Evolutionary conservation across 2,888 invertebrate species (phyloP).

Genomic region (Capitulum mitella): DNA sequence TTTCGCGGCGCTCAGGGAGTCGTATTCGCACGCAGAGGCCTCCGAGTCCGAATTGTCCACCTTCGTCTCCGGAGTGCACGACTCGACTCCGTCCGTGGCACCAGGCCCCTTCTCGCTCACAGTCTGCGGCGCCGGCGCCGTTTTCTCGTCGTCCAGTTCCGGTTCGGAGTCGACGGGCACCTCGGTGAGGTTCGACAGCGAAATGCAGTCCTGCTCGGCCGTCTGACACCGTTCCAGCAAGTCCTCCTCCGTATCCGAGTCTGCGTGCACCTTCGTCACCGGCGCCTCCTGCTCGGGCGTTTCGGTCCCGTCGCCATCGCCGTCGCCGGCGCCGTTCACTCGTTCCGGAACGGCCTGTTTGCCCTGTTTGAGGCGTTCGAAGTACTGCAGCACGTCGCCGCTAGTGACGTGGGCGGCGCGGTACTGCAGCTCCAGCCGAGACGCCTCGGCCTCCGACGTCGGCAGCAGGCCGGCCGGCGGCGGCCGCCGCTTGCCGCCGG

Average conservation of each 20-base stretch:
- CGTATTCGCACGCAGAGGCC: neutral
- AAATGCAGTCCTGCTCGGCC: conserved; percentile 3
- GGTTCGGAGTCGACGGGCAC: neutral
- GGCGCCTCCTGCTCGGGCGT: too few relatives aligned
- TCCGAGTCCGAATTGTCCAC: neutral
- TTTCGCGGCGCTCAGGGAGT: neutral
- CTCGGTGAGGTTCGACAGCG: conserved; percentile 11
- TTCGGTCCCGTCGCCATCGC: too few relatives aligned
- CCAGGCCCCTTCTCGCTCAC: neutral
- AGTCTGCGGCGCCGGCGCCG: neutral
- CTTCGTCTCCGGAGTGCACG: neutral
- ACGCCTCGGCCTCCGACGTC: neutral
- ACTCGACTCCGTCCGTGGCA: neutral
- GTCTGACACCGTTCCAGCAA: neutral
- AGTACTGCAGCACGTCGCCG: conserved; percentile 10
- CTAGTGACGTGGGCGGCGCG: neutral
- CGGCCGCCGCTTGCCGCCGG: neutral
- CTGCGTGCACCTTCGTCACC: neutral
- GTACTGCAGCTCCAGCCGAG: neutral
- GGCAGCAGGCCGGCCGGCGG: too few relatives aligned
- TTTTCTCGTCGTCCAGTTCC: neutral
- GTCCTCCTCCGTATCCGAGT: neutral
- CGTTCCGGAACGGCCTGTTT: neutral
- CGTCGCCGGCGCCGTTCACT: neutral
- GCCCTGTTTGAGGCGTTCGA: neutral